A percentile compares a stretch with the other conserved stretches of the same genome.
phyloP scores from a whole-genome alignment of 2,113 vertebrate genomes.

The Tylochromis polylepis region DNA sequence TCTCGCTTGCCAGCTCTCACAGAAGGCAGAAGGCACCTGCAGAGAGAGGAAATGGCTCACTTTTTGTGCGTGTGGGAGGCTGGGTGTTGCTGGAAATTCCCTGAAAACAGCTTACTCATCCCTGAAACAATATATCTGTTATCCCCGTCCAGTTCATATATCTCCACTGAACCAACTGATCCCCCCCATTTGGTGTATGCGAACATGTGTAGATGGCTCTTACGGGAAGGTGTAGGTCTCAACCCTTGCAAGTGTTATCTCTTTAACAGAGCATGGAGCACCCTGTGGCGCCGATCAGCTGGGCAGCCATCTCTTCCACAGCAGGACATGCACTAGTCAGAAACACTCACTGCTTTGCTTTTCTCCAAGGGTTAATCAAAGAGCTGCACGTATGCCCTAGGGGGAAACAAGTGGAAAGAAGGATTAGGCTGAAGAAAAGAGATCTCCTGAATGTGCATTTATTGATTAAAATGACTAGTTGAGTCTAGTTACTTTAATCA shows the following conservation, averaged over 20 bases:
- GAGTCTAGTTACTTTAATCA: neutral
- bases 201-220: neutral
- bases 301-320: slow-evolving; percentile 27
- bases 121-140: neutral
- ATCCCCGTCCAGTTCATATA: neutral
- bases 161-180: neutral
- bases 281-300: slow-evolving; percentile 24
- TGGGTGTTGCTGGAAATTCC: neutral
- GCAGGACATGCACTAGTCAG: neutral
- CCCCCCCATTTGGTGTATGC: neutral
- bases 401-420: neutral
- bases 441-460: neutral
- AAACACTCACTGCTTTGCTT: neutral
- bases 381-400: neutral
- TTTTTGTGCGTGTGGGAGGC: neutral
- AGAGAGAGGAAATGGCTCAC: neutral
- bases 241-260: slow-evolving; percentile 7
- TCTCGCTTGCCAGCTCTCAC: neutral
- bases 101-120: neutral
- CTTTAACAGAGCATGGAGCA: slow-evolving; percentile 22
- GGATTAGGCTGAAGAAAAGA: neutral
- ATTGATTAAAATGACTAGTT: neutral
- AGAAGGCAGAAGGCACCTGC: neutral
- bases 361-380: slow-evolving; percentile 8
- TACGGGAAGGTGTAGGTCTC: neutral